Conservation (phyloP, 2,888 invertebrate genomes). For the Ephialtes manifestator region DNA sequence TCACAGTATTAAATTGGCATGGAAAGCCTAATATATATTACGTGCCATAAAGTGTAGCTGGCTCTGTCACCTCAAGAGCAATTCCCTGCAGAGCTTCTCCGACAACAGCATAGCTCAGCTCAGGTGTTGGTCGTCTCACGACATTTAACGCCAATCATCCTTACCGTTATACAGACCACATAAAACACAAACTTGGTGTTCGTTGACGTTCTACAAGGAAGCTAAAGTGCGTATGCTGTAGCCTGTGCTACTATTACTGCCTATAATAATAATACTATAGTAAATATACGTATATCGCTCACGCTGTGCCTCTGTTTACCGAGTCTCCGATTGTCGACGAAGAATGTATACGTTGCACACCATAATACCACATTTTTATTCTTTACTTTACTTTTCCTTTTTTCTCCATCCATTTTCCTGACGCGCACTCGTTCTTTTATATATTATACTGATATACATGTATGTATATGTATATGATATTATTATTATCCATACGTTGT, state of each 20-base stretch:
- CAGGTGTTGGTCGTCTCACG: slow-evolving; percentile 55
- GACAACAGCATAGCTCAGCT: not conserved
- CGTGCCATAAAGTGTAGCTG: slow-evolving; percentile 31
- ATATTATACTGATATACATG: not conserved
- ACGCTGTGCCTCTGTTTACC: slow-evolving; percentile 23
- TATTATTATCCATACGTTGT: slow-evolving; percentile 13
- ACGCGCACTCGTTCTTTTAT: not conserved
- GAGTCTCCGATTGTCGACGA: slow-evolving; percentile 40
- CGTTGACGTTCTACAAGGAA: slow-evolving; percentile 13
- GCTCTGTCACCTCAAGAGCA: slow-evolving; percentile 25
- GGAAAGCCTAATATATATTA: not conserved
- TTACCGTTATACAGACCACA: slow-evolving; percentile 7
- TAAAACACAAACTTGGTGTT: slow-evolving; percentile 32
- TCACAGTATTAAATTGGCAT: not conserved
- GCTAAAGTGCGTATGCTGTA: slow-evolving; percentile 32
- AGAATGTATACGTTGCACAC: slow-evolving; percentile 17
- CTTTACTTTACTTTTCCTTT: not conserved
- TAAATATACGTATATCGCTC: not conserved
- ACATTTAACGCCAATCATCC: slow-evolving; percentile 63
- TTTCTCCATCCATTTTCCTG: not conserved
- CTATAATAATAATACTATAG: not conserved
- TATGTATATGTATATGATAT: no score
- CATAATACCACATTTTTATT: not conserved
- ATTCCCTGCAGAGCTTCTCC: slow-evolving; percentile 1
- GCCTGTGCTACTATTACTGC: not conserved